These are phyloP conservation scores for Chionodraco myersi DNA, from an alignment of 2,113 vertebrate genomes.

Conservation along the genomic window DNA sequence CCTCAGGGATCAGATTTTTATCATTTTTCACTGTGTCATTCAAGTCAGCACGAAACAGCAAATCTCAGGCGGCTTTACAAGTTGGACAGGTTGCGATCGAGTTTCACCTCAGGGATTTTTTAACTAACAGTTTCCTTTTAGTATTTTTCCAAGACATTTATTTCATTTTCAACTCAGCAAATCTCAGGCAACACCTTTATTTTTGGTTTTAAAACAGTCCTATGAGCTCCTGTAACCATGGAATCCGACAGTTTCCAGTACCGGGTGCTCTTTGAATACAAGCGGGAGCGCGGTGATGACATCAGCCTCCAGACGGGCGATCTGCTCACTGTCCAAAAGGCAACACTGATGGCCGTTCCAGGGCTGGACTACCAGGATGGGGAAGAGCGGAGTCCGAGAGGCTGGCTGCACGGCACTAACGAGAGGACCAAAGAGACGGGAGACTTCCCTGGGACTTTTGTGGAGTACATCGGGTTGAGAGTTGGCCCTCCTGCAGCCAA, in stretches of 20 bases:
- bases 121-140: background rate
- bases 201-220: slow-evolving; percentile 10
- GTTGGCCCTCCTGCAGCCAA: slow-evolving; percentile 58
- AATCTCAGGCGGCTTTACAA: slow-evolving; percentile 36
- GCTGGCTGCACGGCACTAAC: slow-evolving; percentile 87
- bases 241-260: slow-evolving; percentile 86
- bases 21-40: slow-evolving; percentile 8
- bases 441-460: slow-evolving; percentile 87
- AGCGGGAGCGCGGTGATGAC: slow-evolving; percentile 84
- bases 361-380: slow-evolving; percentile 82
- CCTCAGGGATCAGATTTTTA: slow-evolving; percentile 57
- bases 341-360: slow-evolving; percentile 68
- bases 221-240: slow-evolving; percentile 72
- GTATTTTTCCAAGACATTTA: background rate
- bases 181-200: slow-evolving; percentile 31
- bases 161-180: background rate
- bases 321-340: slow-evolving; percentile 82
- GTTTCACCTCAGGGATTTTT: slow-evolving; percentile 52
- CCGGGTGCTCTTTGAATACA: slow-evolving; percentile 86
- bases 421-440: slow-evolving; percentile 87
- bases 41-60: slow-evolving; percentile 23
- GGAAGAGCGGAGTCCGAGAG: slow-evolving; percentile 82
- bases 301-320: slow-evolving; percentile 86
- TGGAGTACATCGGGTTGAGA: slow-evolving; percentile 86
- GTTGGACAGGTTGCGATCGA: slow-evolving; percentile 9